Conservation (phyloP, 1,140 invertebrate genomes). For the Goniozus legneri region DNA sequence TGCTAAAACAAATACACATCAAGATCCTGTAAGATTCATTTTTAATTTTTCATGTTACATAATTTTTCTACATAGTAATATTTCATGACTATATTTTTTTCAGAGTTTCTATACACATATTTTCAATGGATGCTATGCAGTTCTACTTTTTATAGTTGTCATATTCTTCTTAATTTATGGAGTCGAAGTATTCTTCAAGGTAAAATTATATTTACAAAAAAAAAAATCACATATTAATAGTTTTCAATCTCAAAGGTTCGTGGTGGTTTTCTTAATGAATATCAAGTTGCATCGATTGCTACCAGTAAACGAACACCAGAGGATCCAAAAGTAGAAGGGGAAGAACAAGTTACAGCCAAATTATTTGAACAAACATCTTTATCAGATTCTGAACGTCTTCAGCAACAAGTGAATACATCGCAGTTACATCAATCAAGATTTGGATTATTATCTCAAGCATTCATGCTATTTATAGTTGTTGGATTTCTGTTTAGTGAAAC, state of each 20-base stretch:
- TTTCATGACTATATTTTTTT: constrained; percentile 34
- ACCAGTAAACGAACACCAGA: constrained; percentile 42
- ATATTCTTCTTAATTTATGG: constrained; percentile 93
- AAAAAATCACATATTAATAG: not conserved
- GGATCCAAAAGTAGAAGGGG: constrained; percentile 30
- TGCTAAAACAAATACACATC: constrained; percentile 63
- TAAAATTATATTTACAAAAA: constrained; percentile 44
- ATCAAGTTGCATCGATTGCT: constrained; percentile 58
- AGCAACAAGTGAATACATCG: constrained; percentile 72
- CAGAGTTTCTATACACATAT: constrained; percentile 77
- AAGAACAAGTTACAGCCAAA: constrained; percentile 46
- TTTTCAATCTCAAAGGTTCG: constrained; percentile 53
- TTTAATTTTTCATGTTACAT: too few relatives aligned
- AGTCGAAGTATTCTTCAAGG: constrained; percentile 92
- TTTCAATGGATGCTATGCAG: constrained; percentile 90
- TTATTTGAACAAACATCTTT: constrained; percentile 46
- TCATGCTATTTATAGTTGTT: constrained; percentile 79
- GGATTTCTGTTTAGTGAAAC: constrained; percentile 88
- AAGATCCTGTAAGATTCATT: constrained; percentile 54
- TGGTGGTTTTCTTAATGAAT: constrained; percentile 63
- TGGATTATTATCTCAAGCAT: constrained; percentile 82
- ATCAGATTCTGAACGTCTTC: constrained; percentile 29
- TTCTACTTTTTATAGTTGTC: constrained; percentile 85
- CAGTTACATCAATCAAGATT: constrained; percentile 87
- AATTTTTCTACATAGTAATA: not conserved